Evolutionary conservation across 2,797 vertebrate species (phyloP).

Genomic region (Typhlichthys eigenmanni): DNA sequence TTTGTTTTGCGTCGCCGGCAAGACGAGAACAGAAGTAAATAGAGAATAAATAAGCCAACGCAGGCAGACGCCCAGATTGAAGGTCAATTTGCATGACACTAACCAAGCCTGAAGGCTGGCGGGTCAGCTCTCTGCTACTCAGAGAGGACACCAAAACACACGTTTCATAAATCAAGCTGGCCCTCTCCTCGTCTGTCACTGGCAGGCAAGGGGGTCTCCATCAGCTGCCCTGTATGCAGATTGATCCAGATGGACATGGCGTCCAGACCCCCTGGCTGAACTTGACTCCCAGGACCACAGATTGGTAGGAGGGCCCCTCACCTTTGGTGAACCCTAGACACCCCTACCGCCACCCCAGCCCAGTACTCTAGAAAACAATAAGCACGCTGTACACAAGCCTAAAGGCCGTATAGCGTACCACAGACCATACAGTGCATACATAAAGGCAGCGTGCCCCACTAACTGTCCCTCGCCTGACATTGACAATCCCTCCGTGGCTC

Average conservation of each 20-base stretch:
- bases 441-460: slow-evolving; percentile 36
- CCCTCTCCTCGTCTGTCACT: slow-evolving; percentile 43
- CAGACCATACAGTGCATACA: slow-evolving; percentile 18
- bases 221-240: slow-evolving; percentile 74
- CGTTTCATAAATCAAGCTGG: slow-evolving; percentile 68
- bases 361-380: not conserved
- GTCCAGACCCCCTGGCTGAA: slow-evolving; percentile 77
- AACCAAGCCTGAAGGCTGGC: slow-evolving; percentile 62
- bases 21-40: no score
- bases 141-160: slow-evolving; percentile 59
- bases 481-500: slow-evolving; percentile 62
- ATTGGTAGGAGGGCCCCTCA: slow-evolving; percentile 74
- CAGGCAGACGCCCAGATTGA: slow-evolving; percentile 57
- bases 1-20: no score
- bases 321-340: slow-evolving; percentile 71
- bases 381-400: not conserved
- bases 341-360: slow-evolving; percentile 17
- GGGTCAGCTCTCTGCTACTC: slow-evolving; percentile 57
- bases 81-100: slow-evolving; percentile 74
- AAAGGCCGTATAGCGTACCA: not conserved
- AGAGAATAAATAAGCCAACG: slow-evolving; percentile 59
- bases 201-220: slow-evolving; percentile 50
- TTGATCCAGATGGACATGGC: slow-evolving; percentile 77
- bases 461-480: slow-evolving; percentile 43
- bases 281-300: slow-evolving; percentile 79